These are phyloP conservation scores for Danio albolineatus DNA, from an alignment of 2,797 vertebrate genomes.

Conservation along the genomic window DNA sequence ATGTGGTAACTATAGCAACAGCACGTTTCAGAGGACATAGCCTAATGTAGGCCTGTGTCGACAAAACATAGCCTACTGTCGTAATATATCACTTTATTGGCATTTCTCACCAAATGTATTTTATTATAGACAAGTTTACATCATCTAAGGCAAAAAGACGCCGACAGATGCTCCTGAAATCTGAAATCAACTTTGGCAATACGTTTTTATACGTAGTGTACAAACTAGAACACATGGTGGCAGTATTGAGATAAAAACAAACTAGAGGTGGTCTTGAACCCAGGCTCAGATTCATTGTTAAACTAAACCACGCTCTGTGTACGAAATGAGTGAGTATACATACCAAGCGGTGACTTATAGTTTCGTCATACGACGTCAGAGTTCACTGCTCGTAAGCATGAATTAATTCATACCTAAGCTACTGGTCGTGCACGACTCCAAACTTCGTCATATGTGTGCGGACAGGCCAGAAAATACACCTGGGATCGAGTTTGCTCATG, in stretches of 20 bases:
- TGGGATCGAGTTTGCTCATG: neutral
- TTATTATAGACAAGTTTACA: neutral
- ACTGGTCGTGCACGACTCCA: conserved; percentile 23
- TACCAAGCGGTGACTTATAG: conserved; percentile 57
- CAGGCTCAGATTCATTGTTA: conserved; percentile 58
- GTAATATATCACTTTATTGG: neutral
- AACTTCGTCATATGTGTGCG: neutral
- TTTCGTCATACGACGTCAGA: conserved; percentile 79
- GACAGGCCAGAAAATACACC: neutral
- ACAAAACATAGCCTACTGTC: neutral
- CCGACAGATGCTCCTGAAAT: neutral
- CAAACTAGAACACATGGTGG: conserved; percentile 72
- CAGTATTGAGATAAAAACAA: conserved; percentile 67
- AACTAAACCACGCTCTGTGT: conserved; percentile 55
- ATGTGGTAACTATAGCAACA: neutral
- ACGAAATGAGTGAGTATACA: conserved; percentile 55
- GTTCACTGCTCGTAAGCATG: conserved; percentile 61
- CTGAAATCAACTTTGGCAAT: neutral
- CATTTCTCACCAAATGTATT: neutral
- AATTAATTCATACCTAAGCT: conserved; percentile 30
- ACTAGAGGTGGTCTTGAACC: conserved; percentile 9
- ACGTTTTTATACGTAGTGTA: neutral
- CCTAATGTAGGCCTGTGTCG: neutral
- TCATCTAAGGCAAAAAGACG: neutral
- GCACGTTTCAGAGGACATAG: neutral